Conservation (phyloP, 2,888 invertebrate species). For the Vandiemenella viatica region DNA sequence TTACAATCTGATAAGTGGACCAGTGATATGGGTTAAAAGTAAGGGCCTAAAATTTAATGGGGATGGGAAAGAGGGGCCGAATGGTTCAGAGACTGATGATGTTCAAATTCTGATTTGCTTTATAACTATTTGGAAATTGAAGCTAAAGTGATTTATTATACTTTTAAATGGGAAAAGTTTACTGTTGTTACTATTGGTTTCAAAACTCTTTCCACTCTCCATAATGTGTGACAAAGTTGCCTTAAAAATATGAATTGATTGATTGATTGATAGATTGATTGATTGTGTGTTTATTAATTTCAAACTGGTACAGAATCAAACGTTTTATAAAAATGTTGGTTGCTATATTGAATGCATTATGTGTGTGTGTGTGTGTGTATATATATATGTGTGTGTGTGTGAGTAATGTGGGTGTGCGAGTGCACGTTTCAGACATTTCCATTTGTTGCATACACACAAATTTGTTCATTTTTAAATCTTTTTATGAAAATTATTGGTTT, state of each 20-base stretch:
- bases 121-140: slow-evolving; percentile 1
- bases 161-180: slow-evolving; percentile 2
- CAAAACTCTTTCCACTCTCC: slow-evolving; percentile 17
- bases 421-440: slow-evolving; percentile 12
- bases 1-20: slow-evolving; percentile 2
- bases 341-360: slow-evolving; percentile 14
- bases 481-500: no score
- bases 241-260: slow-evolving; percentile 18
- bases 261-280: slow-evolving; percentile 17
- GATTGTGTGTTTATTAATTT: slow-evolving; percentile 17
- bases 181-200: slow-evolving; percentile 16
- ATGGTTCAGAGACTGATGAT: slow-evolving; percentile 1
- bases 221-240: slow-evolving; percentile 17
- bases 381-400: slow-evolving; percentile 4
- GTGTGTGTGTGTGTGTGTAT: slow-evolving; percentile 7
- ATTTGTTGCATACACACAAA: slow-evolving; percentile 13
- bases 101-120: slow-evolving; percentile 8
- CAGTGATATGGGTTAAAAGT: slow-evolving; percentile 5
- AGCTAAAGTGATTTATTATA: slow-evolving; percentile 6
- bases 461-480: slow-evolving; percentile 10
- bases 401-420: slow-evolving; percentile 5
- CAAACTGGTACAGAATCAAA: slow-evolving; percentile 17
- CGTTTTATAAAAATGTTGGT: slow-evolving; percentile 17
- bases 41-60: slow-evolving; percentile 7
- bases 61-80: not conserved